phyloP scores from a whole-genome alignment of 2,113 vertebrate genomes.

The Cyanoramphus novaezelandiae region DNA sequence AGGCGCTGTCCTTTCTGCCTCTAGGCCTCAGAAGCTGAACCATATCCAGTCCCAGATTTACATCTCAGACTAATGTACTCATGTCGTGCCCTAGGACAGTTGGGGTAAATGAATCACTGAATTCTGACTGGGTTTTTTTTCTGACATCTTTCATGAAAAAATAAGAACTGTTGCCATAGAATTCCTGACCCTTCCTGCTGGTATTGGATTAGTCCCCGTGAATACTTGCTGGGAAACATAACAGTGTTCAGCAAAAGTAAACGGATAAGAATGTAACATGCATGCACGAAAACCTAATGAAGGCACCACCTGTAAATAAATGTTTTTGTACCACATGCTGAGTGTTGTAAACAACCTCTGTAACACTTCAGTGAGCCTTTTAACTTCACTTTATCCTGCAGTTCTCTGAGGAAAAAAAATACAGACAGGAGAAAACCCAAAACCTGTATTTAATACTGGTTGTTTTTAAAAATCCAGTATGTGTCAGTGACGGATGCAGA shows the following conservation, averaged over 20 bases:
- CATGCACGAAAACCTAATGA: background rate
- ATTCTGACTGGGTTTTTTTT: background rate
- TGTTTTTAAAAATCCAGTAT: background rate
- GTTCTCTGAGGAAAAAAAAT: background rate
- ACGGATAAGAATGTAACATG: background rate
- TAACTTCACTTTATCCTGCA: background rate
- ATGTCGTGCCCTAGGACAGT: background rate
- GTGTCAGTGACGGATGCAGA: background rate
- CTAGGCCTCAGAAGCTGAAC: slow-evolving; percentile 29
- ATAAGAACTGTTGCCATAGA: slow-evolving; percentile 23
- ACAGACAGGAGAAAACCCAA: background rate
- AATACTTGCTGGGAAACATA: slow-evolving; percentile 3
- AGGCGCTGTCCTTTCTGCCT: slow-evolving; percentile 17
- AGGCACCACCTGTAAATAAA: background rate
- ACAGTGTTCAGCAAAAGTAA: background rate
- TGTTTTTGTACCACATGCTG: background rate
- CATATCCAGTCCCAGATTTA: background rate
- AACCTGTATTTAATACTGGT: background rate
- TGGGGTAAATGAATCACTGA: slow-evolving; percentile 49
- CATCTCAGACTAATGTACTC: slow-evolving; percentile 17
- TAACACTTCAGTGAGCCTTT: background rate
- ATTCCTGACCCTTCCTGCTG: slow-evolving; percentile 52
- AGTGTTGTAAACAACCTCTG: background rate
- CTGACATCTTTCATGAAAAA: slow-evolving; percentile 16
- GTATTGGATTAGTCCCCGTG: slow-evolving; percentile 29